Base-by-base conservation (phyloP, 2,888 invertebrate genomes). In the Dolichomitus sp. region DNA sequence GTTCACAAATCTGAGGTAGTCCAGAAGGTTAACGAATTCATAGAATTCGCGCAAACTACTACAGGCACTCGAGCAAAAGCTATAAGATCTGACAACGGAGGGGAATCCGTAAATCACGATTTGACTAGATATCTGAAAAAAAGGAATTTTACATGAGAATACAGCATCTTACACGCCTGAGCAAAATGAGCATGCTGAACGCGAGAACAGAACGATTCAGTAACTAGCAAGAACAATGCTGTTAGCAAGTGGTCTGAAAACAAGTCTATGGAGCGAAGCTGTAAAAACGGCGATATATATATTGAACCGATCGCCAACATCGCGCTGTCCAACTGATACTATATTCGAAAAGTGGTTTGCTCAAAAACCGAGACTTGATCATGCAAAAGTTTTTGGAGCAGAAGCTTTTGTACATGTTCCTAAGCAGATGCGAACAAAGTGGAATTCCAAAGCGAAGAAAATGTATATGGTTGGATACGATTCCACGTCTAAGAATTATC, bases 151-250 rank as follows among this genome's bases (percentile, higher is more conserved):
- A 0, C 63, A 85, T 9, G 77, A 83, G n/a, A 70, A 73, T 4
- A 83, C 85, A 0, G 68, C 85, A 6, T 77, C 83, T 0, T 86
- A 85, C 23, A 87, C 86, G 5, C 84, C 84, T 0, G 81, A 86
- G 9, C 84, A 87, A 73, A 88, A 85, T 50, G 85, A 83, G 2
- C 68, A 85, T 19, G 80, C 76, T 1, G 83, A 88, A 61, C 75
- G 85, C 14, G 87, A 88, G 42, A 85, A 83, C 59, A 69, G 84
- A 1, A 87, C 83, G 0, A 84, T 88, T 4, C 81, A 83, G 2
- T 86, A 87, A 33, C 63, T 74, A 12, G 86, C 84, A 0, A 77
- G 84, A 17, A 85, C 85, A 0, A 86, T 85, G 85, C 42, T 87
- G 11, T 14, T 85, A 5, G 66, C 83, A 6, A 81, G 73, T 52